phyloP scores from a whole-genome alignment of 2,113 vertebrate genomes.

The Morone chrysops region DNA sequence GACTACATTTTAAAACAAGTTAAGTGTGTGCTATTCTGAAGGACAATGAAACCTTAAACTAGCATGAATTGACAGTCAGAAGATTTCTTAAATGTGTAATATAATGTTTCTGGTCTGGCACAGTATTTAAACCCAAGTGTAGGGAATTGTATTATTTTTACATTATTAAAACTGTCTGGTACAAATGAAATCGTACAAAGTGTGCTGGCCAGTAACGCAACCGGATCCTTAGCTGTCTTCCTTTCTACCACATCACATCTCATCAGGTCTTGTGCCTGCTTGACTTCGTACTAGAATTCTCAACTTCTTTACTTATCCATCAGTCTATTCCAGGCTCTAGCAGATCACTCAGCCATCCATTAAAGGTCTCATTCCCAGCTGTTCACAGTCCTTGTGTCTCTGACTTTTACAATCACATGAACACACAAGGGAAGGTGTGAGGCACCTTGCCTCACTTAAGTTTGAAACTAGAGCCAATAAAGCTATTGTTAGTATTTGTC shows the following conservation, averaged over 20 bases:
- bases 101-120: neutral
- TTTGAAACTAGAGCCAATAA: constrained; percentile 63
- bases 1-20: neutral
- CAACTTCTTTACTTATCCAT: constrained; percentile 46
- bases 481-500: constrained; percentile 68
- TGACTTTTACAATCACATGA: constrained; percentile 49
- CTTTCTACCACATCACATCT: neutral
- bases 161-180: neutral
- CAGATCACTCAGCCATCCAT: neutral
- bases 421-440: constrained; percentile 59
- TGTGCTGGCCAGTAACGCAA: neutral
- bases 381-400: constrained; percentile 60
- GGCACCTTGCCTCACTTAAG: constrained; percentile 70
- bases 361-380: constrained; percentile 75
- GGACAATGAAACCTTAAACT: neutral
- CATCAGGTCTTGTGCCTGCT: neutral
- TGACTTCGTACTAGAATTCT: neutral
- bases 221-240: neutral
- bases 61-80: neutral
- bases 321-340: constrained; percentile 49
- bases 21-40: neutral
- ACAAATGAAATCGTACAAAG: neutral
- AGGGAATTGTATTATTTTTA: no score
- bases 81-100: neutral
- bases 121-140: neutral